phyloP scores from a whole-genome alignment of 2,797 vertebrate species.

The Cuculus canorus region DNA sequence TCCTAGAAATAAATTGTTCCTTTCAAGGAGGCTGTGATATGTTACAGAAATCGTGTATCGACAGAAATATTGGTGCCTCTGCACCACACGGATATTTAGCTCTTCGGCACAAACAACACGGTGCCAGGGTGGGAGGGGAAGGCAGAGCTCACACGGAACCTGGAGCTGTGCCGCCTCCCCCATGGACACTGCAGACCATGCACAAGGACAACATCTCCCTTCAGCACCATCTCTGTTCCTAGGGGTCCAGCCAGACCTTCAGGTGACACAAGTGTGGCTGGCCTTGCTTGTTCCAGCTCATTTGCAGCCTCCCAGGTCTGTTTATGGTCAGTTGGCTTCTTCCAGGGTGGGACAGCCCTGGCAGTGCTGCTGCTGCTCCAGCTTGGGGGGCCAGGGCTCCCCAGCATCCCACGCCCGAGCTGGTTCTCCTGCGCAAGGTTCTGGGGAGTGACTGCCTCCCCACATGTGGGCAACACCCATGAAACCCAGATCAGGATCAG shows the following conservation, averaged over 20 bases:
- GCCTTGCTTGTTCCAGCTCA: conserved; percentile 42
- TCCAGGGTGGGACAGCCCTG: background rate
- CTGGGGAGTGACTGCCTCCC: background rate
- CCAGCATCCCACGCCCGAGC: background rate
- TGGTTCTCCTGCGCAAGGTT: rapidly evolving
- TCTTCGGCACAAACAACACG: background rate
- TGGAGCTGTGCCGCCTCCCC: background rate
- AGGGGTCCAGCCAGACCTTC: background rate
- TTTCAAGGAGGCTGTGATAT: background rate
- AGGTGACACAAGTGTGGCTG: background rate
- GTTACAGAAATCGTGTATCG: background rate
- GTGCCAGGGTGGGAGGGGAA: background rate
- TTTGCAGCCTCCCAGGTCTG: background rate
- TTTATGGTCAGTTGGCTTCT: background rate
- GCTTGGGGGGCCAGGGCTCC: background rate
- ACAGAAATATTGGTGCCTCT: background rate
- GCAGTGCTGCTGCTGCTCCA: rapidly evolving
- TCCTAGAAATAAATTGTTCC: background rate
- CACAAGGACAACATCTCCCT: background rate
- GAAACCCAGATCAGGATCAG: background rate
- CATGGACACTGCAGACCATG: rapidly evolving
- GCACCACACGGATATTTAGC: background rate
- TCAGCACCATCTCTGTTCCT: background rate
- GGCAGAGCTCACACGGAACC: background rate
- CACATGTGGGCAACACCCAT: background rate